phyloP scores from a whole-genome alignment of 1,140 invertebrate species.

The Physella acuta region DNA sequence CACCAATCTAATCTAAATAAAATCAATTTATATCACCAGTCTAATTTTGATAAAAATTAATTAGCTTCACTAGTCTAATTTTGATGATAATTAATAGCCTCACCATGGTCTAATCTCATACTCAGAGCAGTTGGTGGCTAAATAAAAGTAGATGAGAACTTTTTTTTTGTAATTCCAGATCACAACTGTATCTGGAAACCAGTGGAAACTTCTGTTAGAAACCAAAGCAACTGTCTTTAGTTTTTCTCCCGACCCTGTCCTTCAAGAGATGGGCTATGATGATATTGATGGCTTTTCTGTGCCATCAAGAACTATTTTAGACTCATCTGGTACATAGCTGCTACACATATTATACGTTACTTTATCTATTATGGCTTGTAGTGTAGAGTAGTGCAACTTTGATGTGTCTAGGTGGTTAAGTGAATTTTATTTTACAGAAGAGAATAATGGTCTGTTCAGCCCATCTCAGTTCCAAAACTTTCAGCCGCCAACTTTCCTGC shows the following conservation, averaged over 20 bases:
- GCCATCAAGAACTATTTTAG: slow-evolving; percentile 61
- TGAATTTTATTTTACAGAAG: slow-evolving; percentile 32
- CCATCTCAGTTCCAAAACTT: slow-evolving; percentile 46
- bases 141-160: neutral
- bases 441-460: slow-evolving; percentile 32
- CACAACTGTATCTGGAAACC: slow-evolving; percentile 61
- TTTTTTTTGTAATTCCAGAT: slow-evolving; percentile 63
- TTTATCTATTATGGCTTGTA: too few relatives aligned
- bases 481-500: slow-evolving; percentile 51
- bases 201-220: slow-evolving; percentile 61
- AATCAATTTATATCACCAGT: too few relatives aligned
- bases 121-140: neutral
- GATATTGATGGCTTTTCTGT: slow-evolving; percentile 38
- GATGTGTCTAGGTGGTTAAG: too few relatives aligned
- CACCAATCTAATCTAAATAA: too few relatives aligned
- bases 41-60: too few relatives aligned
- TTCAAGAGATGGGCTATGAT: slow-evolving; percentile 38
- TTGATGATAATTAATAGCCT: too few relatives aligned
- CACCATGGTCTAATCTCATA: too few relatives aligned
- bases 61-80: too few relatives aligned
- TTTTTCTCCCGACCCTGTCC: slow-evolving; percentile 27
- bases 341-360: too few relatives aligned
- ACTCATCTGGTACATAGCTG: slow-evolving; percentile 66
- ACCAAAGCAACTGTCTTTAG: slow-evolving; percentile 37
- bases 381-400: too few relatives aligned